Evolutionary conservation across 2,113 vertebrate species (phyloP).

Genomic region (Trogon melanurus): DNA sequence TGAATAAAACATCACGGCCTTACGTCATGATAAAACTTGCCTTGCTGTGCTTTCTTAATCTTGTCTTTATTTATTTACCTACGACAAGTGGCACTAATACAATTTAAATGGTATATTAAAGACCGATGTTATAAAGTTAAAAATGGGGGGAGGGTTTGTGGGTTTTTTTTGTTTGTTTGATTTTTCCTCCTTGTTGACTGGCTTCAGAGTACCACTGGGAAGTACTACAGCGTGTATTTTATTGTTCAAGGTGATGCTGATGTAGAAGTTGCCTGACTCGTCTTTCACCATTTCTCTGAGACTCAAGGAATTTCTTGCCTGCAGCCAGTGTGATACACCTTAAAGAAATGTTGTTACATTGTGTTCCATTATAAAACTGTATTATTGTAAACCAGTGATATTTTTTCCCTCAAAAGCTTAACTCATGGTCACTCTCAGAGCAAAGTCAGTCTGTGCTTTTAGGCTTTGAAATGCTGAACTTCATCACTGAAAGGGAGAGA

Average conservation of each 20-base stretch:
- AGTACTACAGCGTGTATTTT: neutral
- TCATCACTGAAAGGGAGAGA: neutral
- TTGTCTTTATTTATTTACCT: neutral
- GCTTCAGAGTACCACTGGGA: neutral
- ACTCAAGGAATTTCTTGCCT: neutral
- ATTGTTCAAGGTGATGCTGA: neutral
- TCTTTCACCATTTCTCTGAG: neutral
- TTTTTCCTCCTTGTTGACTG: neutral
- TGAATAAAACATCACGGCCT: neutral
- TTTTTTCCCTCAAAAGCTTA: neutral
- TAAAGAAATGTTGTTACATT: neutral
- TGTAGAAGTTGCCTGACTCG: conserved; percentile 12
- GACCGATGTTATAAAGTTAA: neutral
- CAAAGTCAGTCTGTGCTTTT: neutral
- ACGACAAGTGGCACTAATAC: neutral
- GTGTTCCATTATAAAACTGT: neutral
- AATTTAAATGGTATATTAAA: neutral
- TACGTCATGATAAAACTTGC: neutral
- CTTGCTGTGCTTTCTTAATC: neutral
- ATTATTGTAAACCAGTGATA: neutral
- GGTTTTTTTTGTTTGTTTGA: too few species aligned
- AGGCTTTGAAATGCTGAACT: neutral
- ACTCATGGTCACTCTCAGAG: neutral
- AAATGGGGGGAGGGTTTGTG: neutral
- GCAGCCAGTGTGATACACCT: neutral